A percentile compares a stretch with the other conserved stretches of the same genome.
phyloP scores from a whole-genome alignment of 2,888 invertebrate genomes.

The Drosophila anceps region DNA sequence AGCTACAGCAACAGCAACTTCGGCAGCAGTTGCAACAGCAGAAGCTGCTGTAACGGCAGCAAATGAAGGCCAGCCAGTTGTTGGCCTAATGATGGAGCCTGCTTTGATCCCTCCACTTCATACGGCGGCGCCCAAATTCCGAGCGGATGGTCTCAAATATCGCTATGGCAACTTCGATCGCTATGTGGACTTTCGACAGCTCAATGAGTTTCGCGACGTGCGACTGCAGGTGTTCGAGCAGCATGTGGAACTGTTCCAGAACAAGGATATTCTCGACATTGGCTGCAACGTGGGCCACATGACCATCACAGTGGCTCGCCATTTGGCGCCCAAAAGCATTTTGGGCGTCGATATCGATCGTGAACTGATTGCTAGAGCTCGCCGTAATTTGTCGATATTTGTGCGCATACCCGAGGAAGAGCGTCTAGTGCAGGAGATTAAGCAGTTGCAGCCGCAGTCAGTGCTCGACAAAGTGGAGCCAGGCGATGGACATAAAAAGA shows the following conservation, averaged over 20 bases:
- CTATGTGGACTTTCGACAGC: constrained; percentile 97
- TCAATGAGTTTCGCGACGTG: constrained; percentile 92
- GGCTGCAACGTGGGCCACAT: constrained; percentile 99
- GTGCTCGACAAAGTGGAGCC: constrained; percentile 24
- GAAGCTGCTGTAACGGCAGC: constrained; percentile 7
- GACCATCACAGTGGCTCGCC: constrained; percentile 94
- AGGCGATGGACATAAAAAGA: constrained; percentile 55
- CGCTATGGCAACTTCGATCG: constrained; percentile 98
- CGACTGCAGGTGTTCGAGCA: constrained; percentile 93
- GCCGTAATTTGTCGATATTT: constrained; percentile 83
- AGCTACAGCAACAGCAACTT: constrained; percentile 12
- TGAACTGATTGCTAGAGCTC: constrained; percentile 89
- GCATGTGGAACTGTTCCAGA: constrained; percentile 92
- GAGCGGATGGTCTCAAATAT: constrained; percentile 92
- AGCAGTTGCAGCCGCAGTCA: constrained; percentile 7
- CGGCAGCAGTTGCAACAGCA: neutral
- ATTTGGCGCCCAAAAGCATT: constrained; percentile 93
- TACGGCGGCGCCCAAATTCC: constrained; percentile 86
- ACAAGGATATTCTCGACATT: constrained; percentile 97
- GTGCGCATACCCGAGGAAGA: constrained; percentile 81
- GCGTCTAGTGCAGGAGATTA: constrained; percentile 32
- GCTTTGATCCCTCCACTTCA: constrained; percentile 61
- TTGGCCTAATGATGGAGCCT: constrained; percentile 55
- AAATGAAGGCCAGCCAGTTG: constrained; percentile 1
- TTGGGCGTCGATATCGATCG: constrained; percentile 98